A percentile compares a stretch with the other conserved stretches of the same genome.
phyloP scores from a whole-genome alignment of 2,113 vertebrate species.

The Psittacus erithacus region DNA sequence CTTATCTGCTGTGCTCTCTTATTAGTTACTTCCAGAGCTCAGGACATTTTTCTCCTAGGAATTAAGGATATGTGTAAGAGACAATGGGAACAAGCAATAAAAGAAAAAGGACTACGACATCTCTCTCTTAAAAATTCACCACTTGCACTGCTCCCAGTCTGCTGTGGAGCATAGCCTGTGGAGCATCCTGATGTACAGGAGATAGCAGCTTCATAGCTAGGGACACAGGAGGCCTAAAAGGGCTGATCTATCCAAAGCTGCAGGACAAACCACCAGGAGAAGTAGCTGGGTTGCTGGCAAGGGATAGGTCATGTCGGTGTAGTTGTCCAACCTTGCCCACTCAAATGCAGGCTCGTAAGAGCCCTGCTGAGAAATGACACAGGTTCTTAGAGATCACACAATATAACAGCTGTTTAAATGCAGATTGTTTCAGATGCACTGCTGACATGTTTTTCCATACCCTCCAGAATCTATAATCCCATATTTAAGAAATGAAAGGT shows the following conservation, averaged over 20 bases:
- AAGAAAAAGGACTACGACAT: neutral
- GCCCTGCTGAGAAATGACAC: neutral
- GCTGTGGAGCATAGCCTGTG: neutral
- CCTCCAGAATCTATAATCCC: neutral
- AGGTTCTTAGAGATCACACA: neutral
- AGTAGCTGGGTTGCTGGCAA: neutral
- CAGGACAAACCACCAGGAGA: neutral
- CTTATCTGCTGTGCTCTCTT: neutral
- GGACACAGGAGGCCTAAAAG: neutral
- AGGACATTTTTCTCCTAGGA: neutral
- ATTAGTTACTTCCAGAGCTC: neutral
- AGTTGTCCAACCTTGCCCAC: neutral
- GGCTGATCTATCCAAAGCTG: accelerated
- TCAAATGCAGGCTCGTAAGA: neutral
- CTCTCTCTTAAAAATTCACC: neutral
- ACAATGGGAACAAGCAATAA: neutral
- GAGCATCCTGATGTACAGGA: neutral
- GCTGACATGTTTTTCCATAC: neutral
- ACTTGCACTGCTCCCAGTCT: neutral
- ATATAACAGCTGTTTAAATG: neutral
- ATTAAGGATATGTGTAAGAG: neutral
- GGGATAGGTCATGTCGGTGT: neutral
- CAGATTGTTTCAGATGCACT: neutral
- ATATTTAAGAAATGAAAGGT: neutral
- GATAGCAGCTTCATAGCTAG: neutral